phyloP scores from a whole-genome alignment of 2,888 invertebrate species.

The Lithophane semibrunnea region DNA sequence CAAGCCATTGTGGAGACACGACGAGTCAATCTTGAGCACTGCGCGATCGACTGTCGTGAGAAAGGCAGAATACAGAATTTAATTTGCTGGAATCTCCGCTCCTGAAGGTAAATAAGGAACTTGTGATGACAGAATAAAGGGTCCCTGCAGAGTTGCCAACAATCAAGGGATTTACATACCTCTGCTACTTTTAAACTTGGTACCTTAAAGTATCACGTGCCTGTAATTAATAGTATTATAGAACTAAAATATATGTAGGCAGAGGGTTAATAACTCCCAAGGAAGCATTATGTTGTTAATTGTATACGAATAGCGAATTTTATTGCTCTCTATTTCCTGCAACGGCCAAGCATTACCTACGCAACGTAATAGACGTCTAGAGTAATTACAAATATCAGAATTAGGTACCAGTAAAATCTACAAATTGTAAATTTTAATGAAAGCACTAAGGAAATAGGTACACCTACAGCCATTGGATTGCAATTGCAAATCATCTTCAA shows the following conservation, averaged over 20 bases:
- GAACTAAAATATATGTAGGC: background rate
- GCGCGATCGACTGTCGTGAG: constrained; percentile 43
- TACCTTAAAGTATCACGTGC: background rate
- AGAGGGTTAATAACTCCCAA: constrained; percentile 1
- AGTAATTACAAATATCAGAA: constrained; percentile 15
- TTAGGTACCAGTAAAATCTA: background rate
- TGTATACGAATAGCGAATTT: constrained; percentile 11
- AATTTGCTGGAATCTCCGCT: constrained; percentile 44
- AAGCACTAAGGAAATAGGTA: constrained; percentile 27
- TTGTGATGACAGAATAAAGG: constrained; percentile 50
- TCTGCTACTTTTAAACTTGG: constrained; percentile 11
- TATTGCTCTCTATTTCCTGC: constrained; percentile 45
- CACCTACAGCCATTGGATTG: background rate
- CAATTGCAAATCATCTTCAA: no score
- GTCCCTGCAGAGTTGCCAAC: constrained; percentile 2
- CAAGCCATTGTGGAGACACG: constrained; percentile 46
- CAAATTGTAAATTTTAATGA: constrained; percentile 16
- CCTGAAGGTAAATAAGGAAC: constrained; percentile 24
- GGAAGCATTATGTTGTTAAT: constrained; percentile 30
- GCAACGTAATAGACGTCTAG: constrained; percentile 20
- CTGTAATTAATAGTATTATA: background rate
- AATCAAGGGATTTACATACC: constrained; percentile 15
- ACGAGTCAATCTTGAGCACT: constrained; percentile 53
- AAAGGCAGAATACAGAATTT: constrained; percentile 40
- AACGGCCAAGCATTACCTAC: constrained; percentile 19